Base-by-base conservation (phyloP, 1,140 invertebrate genomes). In the Rhopalosiphum padi region DNA sequence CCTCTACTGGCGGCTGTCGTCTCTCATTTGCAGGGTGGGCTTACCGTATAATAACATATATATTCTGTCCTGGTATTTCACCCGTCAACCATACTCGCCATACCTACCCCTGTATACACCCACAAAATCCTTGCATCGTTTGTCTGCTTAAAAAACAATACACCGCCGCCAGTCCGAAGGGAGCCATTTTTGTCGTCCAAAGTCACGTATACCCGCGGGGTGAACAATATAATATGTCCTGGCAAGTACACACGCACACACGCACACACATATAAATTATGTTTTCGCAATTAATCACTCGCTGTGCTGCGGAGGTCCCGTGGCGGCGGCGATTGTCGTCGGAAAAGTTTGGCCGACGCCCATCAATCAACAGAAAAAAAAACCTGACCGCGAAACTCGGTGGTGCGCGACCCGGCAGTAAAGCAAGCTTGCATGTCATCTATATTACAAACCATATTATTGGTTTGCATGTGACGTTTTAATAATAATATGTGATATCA, bases 131-230 rank as follows among this genome's bases (percentile, higher is more conserved):
- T 77, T 15, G 15, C 60, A n/a, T 35, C 60, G 60, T 77, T 77
- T 77, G 60, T 77, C 60, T 77, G 60, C 60, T 77, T 77, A 77
- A 77, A 77, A 77, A 77, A 77, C 60, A 77, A 77, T 77, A 77
- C n/a, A n/a, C 60, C n/a, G 60, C 60, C 60, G 60, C 30, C 30
- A 77, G 60, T n/a, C 30, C 60, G 60, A n/a, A 77, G 60, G 60
- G 60, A 77, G 60, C 60, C 60, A n/a, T 77, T 77, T 77, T 77
- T 77, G 60, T 77, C 60, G 60, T 77, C 30, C 60, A 77, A 77
- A 77, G 60, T 77, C 60, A 77, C 60, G 60, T 77, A 77, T 77
- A 77, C 60, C n/a, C 60, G 60, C 60, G 60, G 60, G 60, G 60
- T 77, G 60, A 77, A 77, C 60, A 77, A 77, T n/a, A 77, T 77